Evolutionary conservation across 2,797 vertebrate species (phyloP).

Genomic region (Jordanella pulchra): DNA sequence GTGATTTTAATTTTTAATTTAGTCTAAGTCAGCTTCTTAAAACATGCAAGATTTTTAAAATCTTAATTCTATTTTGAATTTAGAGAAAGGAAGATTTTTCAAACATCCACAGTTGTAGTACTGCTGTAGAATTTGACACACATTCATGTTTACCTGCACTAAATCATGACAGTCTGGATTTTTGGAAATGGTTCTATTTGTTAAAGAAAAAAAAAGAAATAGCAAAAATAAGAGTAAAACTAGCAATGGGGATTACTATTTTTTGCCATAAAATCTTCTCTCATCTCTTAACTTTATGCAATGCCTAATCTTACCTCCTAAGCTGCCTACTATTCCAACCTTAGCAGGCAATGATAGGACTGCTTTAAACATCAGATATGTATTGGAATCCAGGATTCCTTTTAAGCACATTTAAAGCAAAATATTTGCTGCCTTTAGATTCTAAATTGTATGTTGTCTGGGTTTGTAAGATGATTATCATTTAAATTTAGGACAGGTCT

Average conservation of each 20-base stretch:
- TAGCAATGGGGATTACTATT: not conserved
- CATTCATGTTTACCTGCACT: not conserved
- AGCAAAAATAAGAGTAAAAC: too few relatives aligned
- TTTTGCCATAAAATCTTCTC: not conserved
- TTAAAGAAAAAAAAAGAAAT: not conserved
- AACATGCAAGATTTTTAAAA: not conserved
- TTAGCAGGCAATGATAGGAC: too few relatives aligned
- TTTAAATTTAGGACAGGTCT: constrained; percentile 1
- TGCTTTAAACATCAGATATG: not conserved
- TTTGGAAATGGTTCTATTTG: not conserved
- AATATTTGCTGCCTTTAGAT: not conserved
- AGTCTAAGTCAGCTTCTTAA: not conserved
- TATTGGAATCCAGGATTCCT: not conserved
- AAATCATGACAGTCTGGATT: not conserved
- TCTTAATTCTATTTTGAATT: not conserved
- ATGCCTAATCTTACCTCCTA: not conserved
- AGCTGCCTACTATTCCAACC: too few relatives aligned
- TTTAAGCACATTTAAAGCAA: not conserved
- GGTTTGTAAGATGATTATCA: not conserved
- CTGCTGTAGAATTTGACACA: too few relatives aligned
- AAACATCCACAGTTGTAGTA: not conserved
- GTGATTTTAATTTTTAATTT: too few relatives aligned
- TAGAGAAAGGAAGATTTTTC: not conserved
- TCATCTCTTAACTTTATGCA: not conserved
- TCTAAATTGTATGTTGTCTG: not conserved